These are phyloP conservation scores for Onychomys torridus DNA, from an alignment of 2,797 vertebrate species.

Conservation along the genomic window DNA sequence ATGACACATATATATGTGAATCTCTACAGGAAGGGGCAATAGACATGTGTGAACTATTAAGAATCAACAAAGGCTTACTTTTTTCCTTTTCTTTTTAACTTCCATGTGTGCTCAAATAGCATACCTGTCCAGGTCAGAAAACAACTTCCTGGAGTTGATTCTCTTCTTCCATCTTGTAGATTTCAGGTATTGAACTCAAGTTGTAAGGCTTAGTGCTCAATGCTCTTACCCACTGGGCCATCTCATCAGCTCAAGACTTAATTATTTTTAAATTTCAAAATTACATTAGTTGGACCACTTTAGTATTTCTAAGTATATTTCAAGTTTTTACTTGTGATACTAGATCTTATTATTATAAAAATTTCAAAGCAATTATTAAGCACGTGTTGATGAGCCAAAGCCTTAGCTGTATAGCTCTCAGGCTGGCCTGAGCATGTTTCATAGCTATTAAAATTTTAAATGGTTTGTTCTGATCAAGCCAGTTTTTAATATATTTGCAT, in stretches of 20 bases:
- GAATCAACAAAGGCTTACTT: background rate
- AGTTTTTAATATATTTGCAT: background rate
- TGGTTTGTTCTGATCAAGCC: constrained; percentile 39
- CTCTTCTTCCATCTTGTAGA: background rate
- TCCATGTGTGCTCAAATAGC: background rate
- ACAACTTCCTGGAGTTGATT: background rate
- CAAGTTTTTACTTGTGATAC: constrained; percentile 43
- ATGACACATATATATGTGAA: too few species aligned
- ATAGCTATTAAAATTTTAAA: constrained; percentile 33
- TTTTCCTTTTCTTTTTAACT: background rate
- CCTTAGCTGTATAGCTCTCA: background rate
- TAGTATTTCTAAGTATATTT: constrained; percentile 58
- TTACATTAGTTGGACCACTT: background rate
- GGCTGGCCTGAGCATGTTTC: background rate
- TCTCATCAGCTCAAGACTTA: background rate
- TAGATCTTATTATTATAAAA: constrained; percentile 24
- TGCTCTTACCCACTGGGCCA: background rate
- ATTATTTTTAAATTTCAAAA: constrained; percentile 57
- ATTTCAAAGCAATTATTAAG: constrained; percentile 20
- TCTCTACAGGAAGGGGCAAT: constrained; percentile 55
- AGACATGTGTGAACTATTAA: background rate
- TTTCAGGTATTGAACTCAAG: background rate
- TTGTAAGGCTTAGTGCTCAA: background rate
- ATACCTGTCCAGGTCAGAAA: background rate
- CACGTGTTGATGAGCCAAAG: background rate